Conservation (phyloP, 2,113 vertebrate genomes). For the Cavia porcellus region DNA sequence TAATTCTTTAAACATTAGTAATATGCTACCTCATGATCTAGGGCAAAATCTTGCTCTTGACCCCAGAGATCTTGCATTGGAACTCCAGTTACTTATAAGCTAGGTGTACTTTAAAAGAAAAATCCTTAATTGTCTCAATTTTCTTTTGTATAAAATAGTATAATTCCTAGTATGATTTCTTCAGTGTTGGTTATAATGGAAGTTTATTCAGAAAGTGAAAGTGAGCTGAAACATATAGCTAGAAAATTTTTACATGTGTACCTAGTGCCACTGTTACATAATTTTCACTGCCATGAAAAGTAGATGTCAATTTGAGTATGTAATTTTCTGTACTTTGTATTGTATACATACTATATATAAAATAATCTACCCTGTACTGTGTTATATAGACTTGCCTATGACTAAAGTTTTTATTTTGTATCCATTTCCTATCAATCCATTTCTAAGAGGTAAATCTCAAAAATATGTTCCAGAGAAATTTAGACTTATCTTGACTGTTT, state of each 20-base stretch:
- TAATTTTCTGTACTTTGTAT: constrained; percentile 13
- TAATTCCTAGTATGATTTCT: constrained; percentile 19
- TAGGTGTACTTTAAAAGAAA: not conserved
- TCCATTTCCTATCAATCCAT: not conserved
- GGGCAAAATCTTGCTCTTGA: not conserved
- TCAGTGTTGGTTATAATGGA: not conserved
- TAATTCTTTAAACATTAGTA: constrained; percentile 21
- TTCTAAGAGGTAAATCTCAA: constrained; percentile 17
- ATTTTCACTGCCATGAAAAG: constrained; percentile 24
- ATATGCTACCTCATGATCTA: not conserved
- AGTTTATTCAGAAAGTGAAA: constrained; percentile 38
- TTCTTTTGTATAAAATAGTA: not conserved
- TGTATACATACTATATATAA: not conserved
- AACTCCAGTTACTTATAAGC: not conserved
- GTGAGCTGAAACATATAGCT: constrained; percentile 33
- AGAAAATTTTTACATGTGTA: constrained; percentile 23
- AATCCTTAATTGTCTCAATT: not conserved
- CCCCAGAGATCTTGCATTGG: constrained; percentile 29
- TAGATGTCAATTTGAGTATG: not conserved
- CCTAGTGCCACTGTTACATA: not conserved
- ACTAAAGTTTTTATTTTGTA: constrained; percentile 43
- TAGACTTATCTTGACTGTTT: not conserved
- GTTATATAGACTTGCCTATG: not conserved
- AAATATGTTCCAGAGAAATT: not conserved
- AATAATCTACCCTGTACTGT: not conserved